These are phyloP conservation scores for Gymnobelideus leadbeateri DNA, from an alignment of 2,113 vertebrate species.

Conservation along the genomic window DNA sequence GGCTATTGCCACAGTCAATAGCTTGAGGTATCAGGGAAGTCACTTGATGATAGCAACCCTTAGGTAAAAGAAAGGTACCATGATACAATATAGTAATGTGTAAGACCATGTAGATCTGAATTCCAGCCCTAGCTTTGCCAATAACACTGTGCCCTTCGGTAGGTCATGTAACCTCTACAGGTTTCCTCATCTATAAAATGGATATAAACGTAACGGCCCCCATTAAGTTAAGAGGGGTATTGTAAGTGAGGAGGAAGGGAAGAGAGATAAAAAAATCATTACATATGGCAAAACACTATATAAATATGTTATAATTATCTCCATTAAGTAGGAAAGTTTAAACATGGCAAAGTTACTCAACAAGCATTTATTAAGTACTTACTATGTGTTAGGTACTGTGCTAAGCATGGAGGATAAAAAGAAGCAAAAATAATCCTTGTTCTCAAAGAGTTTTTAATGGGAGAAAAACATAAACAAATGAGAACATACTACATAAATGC, in stretches of 20 bases:
- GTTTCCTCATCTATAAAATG: background rate
- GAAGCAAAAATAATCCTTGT: background rate
- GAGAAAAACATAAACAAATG: conserved; percentile 7
- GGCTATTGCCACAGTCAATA: background rate
- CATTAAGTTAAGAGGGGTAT: background rate
- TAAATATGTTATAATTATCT: background rate
- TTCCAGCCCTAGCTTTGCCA: background rate
- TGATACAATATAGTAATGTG: background rate
- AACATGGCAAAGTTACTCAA: background rate
- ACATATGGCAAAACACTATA: background rate
- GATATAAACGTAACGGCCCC: background rate
- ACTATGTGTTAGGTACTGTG: background rate
- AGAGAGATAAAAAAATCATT: background rate
- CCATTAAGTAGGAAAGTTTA: background rate
- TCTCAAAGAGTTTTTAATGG: background rate
- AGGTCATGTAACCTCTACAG: background rate
- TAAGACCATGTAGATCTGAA: background rate
- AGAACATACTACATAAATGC: background rate
- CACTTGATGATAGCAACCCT: background rate
- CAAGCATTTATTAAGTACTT: background rate
- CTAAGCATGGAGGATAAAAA: conserved; percentile 20
- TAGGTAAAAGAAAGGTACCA: background rate
- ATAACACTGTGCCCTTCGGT: background rate
- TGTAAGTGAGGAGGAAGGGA: background rate
- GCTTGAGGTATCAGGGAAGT: background rate